Evolutionary conservation across 2,888 invertebrate species (phyloP).

Genomic region (Trissoscelio sp.): DNA sequence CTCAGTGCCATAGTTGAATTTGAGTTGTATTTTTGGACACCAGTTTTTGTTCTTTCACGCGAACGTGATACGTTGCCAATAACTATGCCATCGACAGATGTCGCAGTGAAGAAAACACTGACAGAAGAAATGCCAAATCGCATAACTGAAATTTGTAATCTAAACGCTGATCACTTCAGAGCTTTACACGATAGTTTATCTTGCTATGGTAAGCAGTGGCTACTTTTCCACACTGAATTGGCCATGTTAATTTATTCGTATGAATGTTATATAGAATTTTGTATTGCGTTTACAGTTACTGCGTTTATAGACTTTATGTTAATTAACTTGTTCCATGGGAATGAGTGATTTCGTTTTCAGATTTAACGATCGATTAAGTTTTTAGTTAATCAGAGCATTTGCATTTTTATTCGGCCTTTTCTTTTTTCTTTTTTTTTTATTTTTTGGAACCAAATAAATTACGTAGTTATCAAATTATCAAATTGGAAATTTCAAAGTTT

Average conservation of each 20-base stretch:
- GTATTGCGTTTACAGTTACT: conserved; percentile 70
- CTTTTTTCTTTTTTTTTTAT: conserved; percentile 21
- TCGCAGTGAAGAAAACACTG: conserved; percentile 38
- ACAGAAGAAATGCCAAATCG: conserved; percentile 64
- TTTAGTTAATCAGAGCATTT: conserved; percentile 38
- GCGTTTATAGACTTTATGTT: conserved; percentile 70
- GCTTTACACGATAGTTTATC: conserved; percentile 61
- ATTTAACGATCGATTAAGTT: conserved; percentile 65
- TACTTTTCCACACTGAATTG: conserved; percentile 73
- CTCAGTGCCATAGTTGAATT: conserved; percentile 65
- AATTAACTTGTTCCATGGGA: conserved; percentile 45
- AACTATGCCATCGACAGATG: conserved; percentile 52
- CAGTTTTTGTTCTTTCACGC: conserved; percentile 51
- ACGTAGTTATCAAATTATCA: conserved; percentile 8
- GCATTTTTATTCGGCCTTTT: too few species aligned
- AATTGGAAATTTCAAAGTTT: conserved; percentile 2
- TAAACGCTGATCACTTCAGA: conserved; percentile 40
- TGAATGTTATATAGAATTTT: conserved; percentile 67
- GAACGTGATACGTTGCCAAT: conserved; percentile 56
- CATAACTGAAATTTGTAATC: conserved; percentile 46
- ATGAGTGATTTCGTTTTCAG: conserved; percentile 56
- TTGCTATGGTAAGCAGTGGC: conserved; percentile 56
- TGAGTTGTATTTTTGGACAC: conserved; percentile 10
- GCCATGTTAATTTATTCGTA: conserved; percentile 76
- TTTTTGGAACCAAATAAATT: too few species aligned